Evolutionary conservation across 2,888 invertebrate species (phyloP), one percentile per base, ranked within the genome.

Genomic region (Desoria tigrina): DNA sequence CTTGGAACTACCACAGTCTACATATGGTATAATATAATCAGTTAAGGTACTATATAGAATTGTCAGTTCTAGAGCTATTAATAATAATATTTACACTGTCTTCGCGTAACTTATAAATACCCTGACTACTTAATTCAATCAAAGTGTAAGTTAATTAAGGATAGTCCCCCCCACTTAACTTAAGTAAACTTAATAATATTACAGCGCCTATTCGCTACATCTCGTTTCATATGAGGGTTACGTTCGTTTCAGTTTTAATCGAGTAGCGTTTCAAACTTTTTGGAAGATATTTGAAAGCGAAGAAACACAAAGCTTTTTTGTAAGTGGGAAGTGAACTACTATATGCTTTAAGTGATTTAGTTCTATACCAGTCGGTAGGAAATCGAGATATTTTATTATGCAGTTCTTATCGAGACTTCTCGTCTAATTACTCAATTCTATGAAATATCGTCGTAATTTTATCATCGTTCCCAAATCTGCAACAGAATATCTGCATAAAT

Each of bases 41-140:
- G n/a, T 55, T 18, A 23, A 57, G 55, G 57, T 57, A 42, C 57
- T 57, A 55, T 55, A 28, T 26, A 24, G 55, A 57, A 42, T 57
- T 42, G 57, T 57, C 57, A 57, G 57, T 57, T 24, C 57, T 57
- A 57, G 57, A 18, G 6, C 51, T 45, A 45, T 16, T 45, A 39
- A 21, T 45, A 45, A 21, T n/a, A 45, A 21, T 45, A 45, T 45
- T 45, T 45, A 21, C 45, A 18, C 18, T 16, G 21, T 45, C 45
- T 18, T 18, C 45, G 21, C 45, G n/a, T 18, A 45, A 18, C 45
- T 45, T 16, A 16, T 39, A 11, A 11, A 39, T 45, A 45, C 21
- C 21, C 45, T 45, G 21, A 45, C 21, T 45, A 18, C n/a, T 21
- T 45, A 45, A 45, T 45, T 45, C n/a, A 45, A 21, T 45, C 21